phyloP scores from a whole-genome alignment of 2,113 vertebrate genomes.

The Platycercus adscitus region DNA sequence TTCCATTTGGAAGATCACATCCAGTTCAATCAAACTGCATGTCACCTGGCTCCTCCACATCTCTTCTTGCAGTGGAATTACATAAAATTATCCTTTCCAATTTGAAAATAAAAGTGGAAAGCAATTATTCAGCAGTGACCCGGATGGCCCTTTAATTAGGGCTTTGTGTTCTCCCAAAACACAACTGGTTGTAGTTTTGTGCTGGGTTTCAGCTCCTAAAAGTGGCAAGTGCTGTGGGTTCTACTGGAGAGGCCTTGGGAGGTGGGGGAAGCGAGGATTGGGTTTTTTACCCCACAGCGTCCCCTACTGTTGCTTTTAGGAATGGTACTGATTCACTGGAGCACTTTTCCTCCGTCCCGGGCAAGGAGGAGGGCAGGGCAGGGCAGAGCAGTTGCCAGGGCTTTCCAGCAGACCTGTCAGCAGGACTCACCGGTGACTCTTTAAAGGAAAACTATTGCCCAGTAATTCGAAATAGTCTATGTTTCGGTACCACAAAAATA shows the following conservation, averaged over 20 bases:
- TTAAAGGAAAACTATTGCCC: not conserved
- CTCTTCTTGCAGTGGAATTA: not conserved
- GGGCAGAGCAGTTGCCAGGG: not conserved
- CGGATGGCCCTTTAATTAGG: not conserved
- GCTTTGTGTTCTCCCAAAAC: not conserved
- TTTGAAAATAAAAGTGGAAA: slow-evolving; percentile 31
- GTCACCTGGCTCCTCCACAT: not conserved
- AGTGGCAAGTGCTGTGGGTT: not conserved
- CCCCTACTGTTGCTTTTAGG: not conserved
- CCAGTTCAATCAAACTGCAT: not conserved
- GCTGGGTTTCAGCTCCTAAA: not conserved
- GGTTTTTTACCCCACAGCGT: not conserved
- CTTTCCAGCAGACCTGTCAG: not conserved
- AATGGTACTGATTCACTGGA: not conserved
- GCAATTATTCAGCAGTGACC: not conserved
- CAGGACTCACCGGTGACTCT: not conserved
- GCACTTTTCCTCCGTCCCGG: accelerated
- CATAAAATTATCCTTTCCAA: not conserved
- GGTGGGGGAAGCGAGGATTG: not conserved
- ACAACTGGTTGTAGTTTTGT: not conserved
- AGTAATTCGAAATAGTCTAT: not conserved
- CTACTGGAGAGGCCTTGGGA: not conserved
- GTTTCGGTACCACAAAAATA: not conserved
- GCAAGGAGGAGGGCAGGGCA: not conserved
- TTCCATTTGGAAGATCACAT: slow-evolving; percentile 1